A percentile compares a stretch with the other conserved stretches of the same genome.
These are phyloP conservation scores for Catamblyrhynchus diadema DNA, from an alignment of 2,797 vertebrate genomes.

Conservation along the genomic window DNA sequence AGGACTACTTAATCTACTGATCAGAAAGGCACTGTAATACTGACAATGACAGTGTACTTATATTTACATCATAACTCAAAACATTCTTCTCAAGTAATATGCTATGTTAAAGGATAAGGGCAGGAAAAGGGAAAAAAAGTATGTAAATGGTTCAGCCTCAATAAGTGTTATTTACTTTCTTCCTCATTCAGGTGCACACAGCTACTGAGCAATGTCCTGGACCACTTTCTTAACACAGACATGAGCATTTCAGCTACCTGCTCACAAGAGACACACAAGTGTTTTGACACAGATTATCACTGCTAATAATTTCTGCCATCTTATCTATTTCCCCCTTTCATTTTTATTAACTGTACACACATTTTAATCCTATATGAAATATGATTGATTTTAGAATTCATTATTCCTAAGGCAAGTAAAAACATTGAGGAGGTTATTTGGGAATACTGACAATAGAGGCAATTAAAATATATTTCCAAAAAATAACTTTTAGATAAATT, in stretches of 20 bases:
- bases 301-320: background rate
- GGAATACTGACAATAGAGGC: background rate
- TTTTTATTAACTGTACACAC: background rate
- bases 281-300: background rate
- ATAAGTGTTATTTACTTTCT: background rate
- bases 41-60: background rate
- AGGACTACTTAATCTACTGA: background rate
- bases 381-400: background rate
- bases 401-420: background rate
- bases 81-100: background rate
- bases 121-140: rapidly evolving
- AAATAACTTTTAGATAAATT: background rate
- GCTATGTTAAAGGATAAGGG: background rate
- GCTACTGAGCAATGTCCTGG: background rate
- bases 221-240: background rate
- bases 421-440: background rate
- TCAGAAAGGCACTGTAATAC: background rate
- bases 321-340: background rate
- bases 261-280: background rate
- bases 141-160: background rate
- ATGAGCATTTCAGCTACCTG: background rate
- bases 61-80: background rate
- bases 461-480: background rate
- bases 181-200: background rate
- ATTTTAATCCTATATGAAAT: background rate